Evolutionary conservation across 2,797 vertebrate genomes (phyloP), one percentile per base, ranked within the genome.

Genomic region (Prunella strophiata): DNA sequence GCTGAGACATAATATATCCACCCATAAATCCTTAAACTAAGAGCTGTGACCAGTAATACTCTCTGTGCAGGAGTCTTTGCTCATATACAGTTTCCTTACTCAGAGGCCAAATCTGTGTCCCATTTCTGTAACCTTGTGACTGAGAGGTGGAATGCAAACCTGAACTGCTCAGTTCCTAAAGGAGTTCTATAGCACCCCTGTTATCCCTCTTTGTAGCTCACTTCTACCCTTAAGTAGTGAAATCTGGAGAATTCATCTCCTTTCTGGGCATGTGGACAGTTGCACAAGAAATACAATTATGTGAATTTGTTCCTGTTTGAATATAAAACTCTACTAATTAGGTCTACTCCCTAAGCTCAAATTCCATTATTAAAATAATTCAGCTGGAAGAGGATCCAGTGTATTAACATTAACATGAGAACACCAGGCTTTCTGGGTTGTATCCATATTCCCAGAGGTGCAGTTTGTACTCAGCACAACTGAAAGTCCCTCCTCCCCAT

Each of bases 331-430:
- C 43, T 36, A 74, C 36, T 82, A 61, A 80, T 61, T 72, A 75
- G 40, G 23, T 57, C 66, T 92, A 88, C 91, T 95, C 91, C 78
- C 91, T 83, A 72, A 88, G 66, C 81, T 88, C 84, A 92, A 65
- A 96, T 94, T 95, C 91, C 75, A 83, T 51, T 83, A 75, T 83
- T 83, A 92, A 93, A 96, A 94, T 93, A 92, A 94, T 47, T 80
- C 68, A 85, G 38, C 70, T 92, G 89, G 54, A 94, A 78, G n/a
- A 62, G 75, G 32, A 85, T 42, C 57, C 84, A 85, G 27, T 61
- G 66, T 89, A 93, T 89, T 94, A 90, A 91, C 93, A 93, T 68
- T 80, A 83, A 96, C 81, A 80, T 88, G 91, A 92, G 91, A 96
- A 95, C 89, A 75, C 50, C 18, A 92, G 62, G 23, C 84, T 51